Conservation (phyloP, 2,113 vertebrate species). For the Eupsittula cactorum region DNA sequence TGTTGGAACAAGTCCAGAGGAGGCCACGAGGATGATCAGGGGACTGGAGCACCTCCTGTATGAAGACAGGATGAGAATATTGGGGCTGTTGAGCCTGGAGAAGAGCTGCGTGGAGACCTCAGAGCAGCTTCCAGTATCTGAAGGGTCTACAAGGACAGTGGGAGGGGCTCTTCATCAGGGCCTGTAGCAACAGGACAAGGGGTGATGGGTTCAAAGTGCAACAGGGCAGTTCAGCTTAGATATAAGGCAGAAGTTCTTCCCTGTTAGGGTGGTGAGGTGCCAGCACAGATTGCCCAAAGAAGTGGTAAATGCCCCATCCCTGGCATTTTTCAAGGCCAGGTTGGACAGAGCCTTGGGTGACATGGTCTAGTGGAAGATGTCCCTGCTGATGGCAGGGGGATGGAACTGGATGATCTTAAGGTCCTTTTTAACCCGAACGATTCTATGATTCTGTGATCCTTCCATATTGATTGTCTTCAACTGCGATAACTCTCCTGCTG, state of each 20-base stretch:
- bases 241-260: background rate
- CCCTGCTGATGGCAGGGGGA: background rate
- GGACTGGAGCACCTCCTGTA: too few species aligned
- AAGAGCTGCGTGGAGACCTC: too few species aligned
- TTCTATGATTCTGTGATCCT: background rate
- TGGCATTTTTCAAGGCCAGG: background rate
- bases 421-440: background rate
- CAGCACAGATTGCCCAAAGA: background rate
- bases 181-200: too few species aligned
- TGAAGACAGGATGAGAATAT: rapidly evolving
- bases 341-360: background rate
- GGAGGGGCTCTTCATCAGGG: too few species aligned
- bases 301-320: background rate
- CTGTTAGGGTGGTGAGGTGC: background rate
- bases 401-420: background rate
- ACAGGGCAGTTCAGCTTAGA: too few species aligned
- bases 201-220: too few species aligned
- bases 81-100: too few species aligned
- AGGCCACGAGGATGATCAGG: too few species aligned
- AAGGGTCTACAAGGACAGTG: too few species aligned
- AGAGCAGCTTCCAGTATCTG: too few species aligned
- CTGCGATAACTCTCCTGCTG: background rate
- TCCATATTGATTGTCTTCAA: background rate
- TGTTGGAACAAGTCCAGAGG: too few species aligned
- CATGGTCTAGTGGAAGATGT: background rate